Base-by-base conservation (phyloP, 2,113 vertebrate genomes). In the Ammodytes marinus region DNA sequence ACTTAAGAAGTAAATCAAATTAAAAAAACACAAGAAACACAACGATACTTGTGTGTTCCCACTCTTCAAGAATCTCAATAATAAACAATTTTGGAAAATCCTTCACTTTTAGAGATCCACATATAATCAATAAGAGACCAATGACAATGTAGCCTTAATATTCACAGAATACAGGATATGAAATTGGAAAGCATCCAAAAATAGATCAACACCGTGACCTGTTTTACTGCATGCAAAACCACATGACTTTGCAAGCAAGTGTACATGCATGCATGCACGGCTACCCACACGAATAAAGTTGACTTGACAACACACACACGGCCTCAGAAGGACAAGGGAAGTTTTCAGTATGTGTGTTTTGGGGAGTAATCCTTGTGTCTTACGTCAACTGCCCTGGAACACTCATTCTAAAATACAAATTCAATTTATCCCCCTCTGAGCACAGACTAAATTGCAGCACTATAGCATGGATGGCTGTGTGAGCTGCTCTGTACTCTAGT, bases 211-310 rank as follows among this genome's bases (percentile, higher is more conserved):
- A 85, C 39, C 27, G 9, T 4, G 88, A 90, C 90, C 74, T 65
- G 89, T 84, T 90, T 69, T 65, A 83, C 43, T 79, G 83, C 82
- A 88, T 88, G 89, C 66, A 87, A 68, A 77, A 64, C 50, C 75
- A 59, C 83, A 76, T 85, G 80, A 63, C 53, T 72, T 5, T 69
- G 55, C 46, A 27, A 27, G 27, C 27, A 27, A 27, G 27, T 27
- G 66, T 53, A 47, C 52, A 15, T 19, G 39, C 17, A 68, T 59
- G 42, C 13, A 66, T 52, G 43, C 53, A 61, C 27, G 57, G 52
- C 47, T 80, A 74, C 71, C 70, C 84, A 77, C 69, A 83, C 65
- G 27, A 27, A 57, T 67, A 58, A 83, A 79, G 27, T 27, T 27
- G 27, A 27, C 27, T 27, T 27, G 27, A 90, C 75, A 92, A 65